Conservation (phyloP, 2,797 vertebrate genomes). For the Cyprinodon diabolis region DNA sequence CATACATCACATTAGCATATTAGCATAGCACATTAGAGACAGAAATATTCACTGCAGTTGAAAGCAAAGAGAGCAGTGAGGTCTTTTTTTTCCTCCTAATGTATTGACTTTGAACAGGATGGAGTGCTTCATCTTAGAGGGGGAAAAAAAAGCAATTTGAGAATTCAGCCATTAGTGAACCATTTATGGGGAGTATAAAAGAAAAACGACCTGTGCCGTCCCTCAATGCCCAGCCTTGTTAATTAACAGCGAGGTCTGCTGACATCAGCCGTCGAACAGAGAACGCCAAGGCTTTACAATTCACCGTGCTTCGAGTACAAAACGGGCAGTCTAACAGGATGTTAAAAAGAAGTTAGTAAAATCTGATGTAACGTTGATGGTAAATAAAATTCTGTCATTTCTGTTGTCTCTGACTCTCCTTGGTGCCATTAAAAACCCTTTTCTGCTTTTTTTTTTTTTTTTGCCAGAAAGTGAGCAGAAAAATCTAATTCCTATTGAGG, state of each 20-base stretch:
- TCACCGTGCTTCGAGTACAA: slow-evolving; percentile 20
- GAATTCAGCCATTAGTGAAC: slow-evolving; percentile 70
- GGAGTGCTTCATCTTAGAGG: slow-evolving; percentile 34
- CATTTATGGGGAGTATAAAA: slow-evolving; percentile 77
- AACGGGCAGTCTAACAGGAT: slow-evolving; percentile 1
- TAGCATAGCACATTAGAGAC: neutral
- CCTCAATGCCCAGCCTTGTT: slow-evolving; percentile 68
- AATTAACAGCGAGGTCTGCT: slow-evolving; percentile 73
- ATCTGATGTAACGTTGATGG: slow-evolving; percentile 1
- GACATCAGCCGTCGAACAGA: slow-evolving; percentile 68
- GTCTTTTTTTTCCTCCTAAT: slow-evolving; percentile 3
- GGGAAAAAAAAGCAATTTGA: slow-evolving; percentile 67
- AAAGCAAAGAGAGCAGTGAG: slow-evolving; percentile 17
- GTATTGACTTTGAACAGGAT: slow-evolving; percentile 28
- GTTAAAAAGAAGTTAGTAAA: slow-evolving; percentile 16
- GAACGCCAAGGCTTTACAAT: slow-evolving; percentile 31
- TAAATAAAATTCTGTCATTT: neutral
- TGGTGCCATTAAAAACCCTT: no score
- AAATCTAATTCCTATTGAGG: neutral
- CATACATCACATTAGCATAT: slow-evolving; percentile 18
- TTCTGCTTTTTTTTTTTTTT: neutral
- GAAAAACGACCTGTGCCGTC: slow-evolving; percentile 67
- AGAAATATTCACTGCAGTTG: neutral
- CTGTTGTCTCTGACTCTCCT: neutral
- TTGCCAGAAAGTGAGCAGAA: neutral